phyloP scores from a whole-genome alignment of 2,113 vertebrate genomes.

The Urocitellus parryii region DNA sequence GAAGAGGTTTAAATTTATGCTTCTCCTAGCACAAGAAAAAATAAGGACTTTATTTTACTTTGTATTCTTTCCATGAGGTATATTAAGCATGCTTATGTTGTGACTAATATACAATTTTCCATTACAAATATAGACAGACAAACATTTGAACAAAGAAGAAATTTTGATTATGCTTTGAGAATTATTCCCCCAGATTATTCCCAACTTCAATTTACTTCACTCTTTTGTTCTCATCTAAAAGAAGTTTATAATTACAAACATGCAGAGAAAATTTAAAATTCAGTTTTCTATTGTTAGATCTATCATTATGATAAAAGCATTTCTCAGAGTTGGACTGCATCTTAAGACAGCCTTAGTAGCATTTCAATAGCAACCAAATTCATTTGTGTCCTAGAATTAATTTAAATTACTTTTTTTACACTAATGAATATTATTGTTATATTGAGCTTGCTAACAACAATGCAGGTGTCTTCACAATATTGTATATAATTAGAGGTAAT shows the following conservation, averaged over 20 bases:
- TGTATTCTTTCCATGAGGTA: not conserved
- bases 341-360: not conserved
- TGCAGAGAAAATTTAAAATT: conserved; percentile 37
- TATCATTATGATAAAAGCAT: conserved; percentile 32
- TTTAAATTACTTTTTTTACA: conserved; percentile 27
- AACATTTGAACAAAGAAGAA: conserved; percentile 35
- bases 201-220: not conserved
- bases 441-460: not conserved
- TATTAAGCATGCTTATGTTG: not conserved
- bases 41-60: conserved; percentile 27
- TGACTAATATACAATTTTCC: conserved; percentile 53
- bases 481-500: not conserved
- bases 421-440: not conserved
- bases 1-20: conserved; percentile 33
- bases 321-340: not conserved
- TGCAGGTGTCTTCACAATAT: not conserved
- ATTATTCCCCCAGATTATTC: conserved; percentile 5
- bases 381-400: conserved; percentile 52
- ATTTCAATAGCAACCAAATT: not conserved
- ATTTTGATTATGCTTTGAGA: conserved; percentile 47
- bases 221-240: conserved; percentile 20
- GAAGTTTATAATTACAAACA: conserved; percentile 20
- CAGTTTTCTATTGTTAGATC: not conserved
- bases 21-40: not conserved
- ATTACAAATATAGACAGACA: conserved; percentile 3